These are phyloP conservation scores for Chelonus insularis DNA, from an alignment of 1,140 invertebrate genomes.

Conservation along the genomic window DNA sequence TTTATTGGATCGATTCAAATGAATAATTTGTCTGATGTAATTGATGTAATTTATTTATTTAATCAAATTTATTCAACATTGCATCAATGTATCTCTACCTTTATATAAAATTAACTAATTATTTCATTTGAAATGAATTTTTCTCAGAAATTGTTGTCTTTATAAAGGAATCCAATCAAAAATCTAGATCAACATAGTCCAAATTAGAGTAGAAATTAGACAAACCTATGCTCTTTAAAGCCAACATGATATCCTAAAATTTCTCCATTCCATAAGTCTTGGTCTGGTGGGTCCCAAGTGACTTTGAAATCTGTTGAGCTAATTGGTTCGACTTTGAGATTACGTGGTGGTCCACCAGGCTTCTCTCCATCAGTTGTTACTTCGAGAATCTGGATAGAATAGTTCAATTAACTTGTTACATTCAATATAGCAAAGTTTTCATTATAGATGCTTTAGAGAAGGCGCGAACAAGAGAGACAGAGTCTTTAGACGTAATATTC, in stretches of 20 bases:
- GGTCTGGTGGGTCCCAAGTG: conserved; percentile 85
- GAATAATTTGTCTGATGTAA: no score
- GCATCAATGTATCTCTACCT: no score
- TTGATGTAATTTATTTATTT: no score
- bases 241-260: conserved; percentile 92
- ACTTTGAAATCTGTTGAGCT: conserved; percentile 88
- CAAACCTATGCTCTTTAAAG: conserved; percentile 69
- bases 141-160: no score
- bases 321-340: conserved; percentile 82
- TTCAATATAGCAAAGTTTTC: conserved; percentile 4
- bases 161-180: neutral
- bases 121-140: no score
- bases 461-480: neutral
- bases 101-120: no score
- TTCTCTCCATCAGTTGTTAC: conserved; percentile 56
- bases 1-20: no score
- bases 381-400: conserved; percentile 64
- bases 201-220: neutral
- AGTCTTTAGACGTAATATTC: neutral
- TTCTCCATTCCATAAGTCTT: conserved; percentile 88
- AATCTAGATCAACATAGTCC: conserved; percentile 4
- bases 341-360: conserved; percentile 81
- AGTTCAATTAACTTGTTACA: conserved; percentile 15
- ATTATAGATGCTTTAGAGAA: neutral
- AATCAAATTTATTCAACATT: no score